Conservation (phyloP, 2,888 invertebrate species). For the Orthonevra nobilis region DNA sequence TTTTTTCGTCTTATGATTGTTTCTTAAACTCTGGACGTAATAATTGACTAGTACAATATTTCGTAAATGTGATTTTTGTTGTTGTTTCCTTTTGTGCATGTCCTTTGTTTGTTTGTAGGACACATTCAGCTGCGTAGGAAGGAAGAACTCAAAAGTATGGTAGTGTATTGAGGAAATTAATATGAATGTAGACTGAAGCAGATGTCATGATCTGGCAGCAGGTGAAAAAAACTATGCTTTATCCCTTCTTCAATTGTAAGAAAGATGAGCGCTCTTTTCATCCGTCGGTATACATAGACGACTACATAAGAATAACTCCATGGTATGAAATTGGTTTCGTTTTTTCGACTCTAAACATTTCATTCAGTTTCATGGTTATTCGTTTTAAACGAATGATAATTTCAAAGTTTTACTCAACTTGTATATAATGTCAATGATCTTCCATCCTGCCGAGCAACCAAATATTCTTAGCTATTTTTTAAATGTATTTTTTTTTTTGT, state of each 20-base stretch:
- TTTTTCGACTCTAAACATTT: too few relatives aligned
- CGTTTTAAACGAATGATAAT: too few relatives aligned
- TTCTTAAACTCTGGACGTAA: slow-evolving; percentile 35
- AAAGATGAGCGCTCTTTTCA: too few relatives aligned
- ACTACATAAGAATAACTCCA: too few relatives aligned
- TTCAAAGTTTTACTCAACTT: too few relatives aligned
- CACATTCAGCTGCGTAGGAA: slow-evolving; percentile 54
- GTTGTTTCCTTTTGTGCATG: slow-evolving; percentile 73
- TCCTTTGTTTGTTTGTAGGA: slow-evolving; percentile 66
- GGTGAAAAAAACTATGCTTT: slow-evolving; percentile 60
- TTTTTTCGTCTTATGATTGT: slow-evolving; percentile 8
- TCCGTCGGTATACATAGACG: too few relatives aligned
- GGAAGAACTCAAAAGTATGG: background rate
- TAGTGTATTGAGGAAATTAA: slow-evolving; percentile 17
- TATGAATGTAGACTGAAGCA: slow-evolving; percentile 59
- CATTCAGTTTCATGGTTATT: too few relatives aligned
- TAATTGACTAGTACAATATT: slow-evolving; percentile 35
- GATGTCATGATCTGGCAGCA: slow-evolving; percentile 63
- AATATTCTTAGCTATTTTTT: too few relatives aligned
- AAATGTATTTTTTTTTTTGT: too few relatives aligned
- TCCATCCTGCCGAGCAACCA: too few relatives aligned
- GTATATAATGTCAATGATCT: too few relatives aligned
- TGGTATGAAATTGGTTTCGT: too few relatives aligned
- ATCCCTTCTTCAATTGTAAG: slow-evolving; percentile 23
- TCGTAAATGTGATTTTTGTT: slow-evolving; percentile 55